A percentile compares a stretch with the other conserved stretches of the same genome.
These are phyloP conservation scores for Campoletis raptor DNA, from an alignment of 2,888 invertebrate species.

Conservation along the genomic window DNA sequence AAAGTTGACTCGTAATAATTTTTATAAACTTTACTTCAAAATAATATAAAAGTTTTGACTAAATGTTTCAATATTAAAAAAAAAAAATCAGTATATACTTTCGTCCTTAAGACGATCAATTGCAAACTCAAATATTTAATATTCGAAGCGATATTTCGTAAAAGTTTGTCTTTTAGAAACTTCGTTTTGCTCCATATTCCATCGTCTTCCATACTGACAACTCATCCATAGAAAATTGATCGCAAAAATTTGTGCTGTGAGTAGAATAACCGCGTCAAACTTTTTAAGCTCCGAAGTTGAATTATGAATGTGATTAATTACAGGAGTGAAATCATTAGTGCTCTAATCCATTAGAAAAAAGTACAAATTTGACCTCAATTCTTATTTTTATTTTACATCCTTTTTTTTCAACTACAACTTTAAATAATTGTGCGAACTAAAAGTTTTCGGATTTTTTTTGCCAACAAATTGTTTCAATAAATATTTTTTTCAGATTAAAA, in stretches of 20 bases:
- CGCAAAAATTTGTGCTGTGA: background rate
- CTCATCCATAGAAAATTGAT: background rate
- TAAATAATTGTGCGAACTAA: background rate
- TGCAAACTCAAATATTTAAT: background rate
- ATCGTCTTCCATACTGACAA: background rate
- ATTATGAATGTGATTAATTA: background rate
- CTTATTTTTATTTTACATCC: too few relatives aligned
- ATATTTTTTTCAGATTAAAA: too few relatives aligned
- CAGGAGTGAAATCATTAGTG: background rate
- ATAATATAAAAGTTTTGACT: background rate
- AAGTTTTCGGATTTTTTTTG: background rate
- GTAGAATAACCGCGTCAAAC: background rate
- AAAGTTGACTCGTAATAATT: background rate
- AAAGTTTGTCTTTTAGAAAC: background rate
- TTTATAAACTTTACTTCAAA: background rate
- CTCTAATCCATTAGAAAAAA: background rate
- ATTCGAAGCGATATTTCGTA: background rate
- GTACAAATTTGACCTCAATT: background rate
- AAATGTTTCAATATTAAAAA: background rate
- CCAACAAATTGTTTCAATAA: too few relatives aligned
- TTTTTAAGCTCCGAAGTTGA: background rate
- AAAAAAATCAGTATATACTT: background rate
- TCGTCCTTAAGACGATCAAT: background rate
- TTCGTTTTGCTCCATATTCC: background rate
- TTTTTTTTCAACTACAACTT: background rate